Evolutionary conservation across 2,888 invertebrate genomes (phyloP), one percentile per base, ranked within the genome.

Genomic region (Tanypteryx hageni): DNA sequence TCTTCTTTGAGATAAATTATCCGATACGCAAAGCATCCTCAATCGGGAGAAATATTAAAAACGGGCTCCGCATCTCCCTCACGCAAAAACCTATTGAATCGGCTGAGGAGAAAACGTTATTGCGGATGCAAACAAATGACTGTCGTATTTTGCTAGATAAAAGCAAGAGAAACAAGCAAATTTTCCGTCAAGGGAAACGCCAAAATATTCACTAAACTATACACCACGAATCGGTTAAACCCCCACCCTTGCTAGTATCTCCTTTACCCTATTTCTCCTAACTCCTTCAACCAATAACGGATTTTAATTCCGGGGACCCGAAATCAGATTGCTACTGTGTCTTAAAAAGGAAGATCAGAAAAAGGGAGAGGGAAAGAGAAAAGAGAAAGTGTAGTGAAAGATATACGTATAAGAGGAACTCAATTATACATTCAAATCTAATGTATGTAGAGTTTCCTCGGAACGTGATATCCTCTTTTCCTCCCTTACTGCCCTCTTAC

Each of bases 361-460:
- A 61, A 11, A 31, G 31, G 18, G 59, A 64, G 22, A 7, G 22
- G n/a, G 22, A 27, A 56, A 85, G 16, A 18, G 3, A 44, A 13
- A 5, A 44, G 83, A 1, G 18, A 27, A 13, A 57, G n/a, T n/a
- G 56, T 44, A 16, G 44, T 13, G 22, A 7, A 13, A 7, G 18
- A 31, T 5, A 18, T 44, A 18, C 61, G n/a, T 7, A 59, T 7
- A 64, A 18, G 64, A n/a, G 14, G 44, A 56, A n/a, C 89, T 61
- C 89, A 89, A 89, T 89, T 89, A 89, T 56, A 68, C 64, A 89
- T 89, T 89, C 89, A 68, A 68, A 44, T 89, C 61, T 64, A 89
- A 89, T 89, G 89, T 89, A 44, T 89, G 89, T 18, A 56, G 76
- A 76, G 64, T 89, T 89, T 89, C 64, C 89, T 64, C 89, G 61